Evolutionary conservation across 2,113 vertebrate species (phyloP), one percentile per base, ranked within the genome.

Genomic region (Sylvilagus bachmani): DNA sequence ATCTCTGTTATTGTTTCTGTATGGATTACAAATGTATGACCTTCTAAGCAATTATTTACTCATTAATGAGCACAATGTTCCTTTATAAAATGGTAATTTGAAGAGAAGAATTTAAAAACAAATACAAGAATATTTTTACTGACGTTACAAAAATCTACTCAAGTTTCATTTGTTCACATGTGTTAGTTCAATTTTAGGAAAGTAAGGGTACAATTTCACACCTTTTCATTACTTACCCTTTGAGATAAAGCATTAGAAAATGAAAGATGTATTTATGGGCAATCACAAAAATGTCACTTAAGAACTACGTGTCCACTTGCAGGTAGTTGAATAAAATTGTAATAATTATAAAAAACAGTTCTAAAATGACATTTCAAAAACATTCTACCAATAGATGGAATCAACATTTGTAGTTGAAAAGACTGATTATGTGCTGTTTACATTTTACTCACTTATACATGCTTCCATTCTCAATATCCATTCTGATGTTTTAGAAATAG

Each of bases 161-260:
- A 70, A 94, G 16, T 2, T 81, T 86, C 19, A 44, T 44, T 86
- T 33, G 27, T 91, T 90, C 75, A 58, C 16, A 78, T 78, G 64
- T 49, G 44, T 77, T 97, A 55, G 3, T 36, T 77, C 67, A 69
- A 90, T 87, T 89, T 33, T 79, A 38, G 44, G 17, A 17, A 82
- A 84, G 9, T 91, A 44, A n/a, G 29, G 16, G 92, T 74, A 51
- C 4, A 85, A 17, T 2, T 84, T 91, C 86, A 86, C 8, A 12
- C 6, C 2, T 75, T 81, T 70, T 14, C 90, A 27, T 86, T 58
- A 82, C 21, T 85, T 51, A 77, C 51, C 6, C 1, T 95, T 44
- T 73, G 67, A 74, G 69, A 36, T 33, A 70, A 93, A 88, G 44
- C 7, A 22, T 5, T 10, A 82, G 14, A 24, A 94, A 94, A 61